Conservation (phyloP, 2,797 vertebrate species). For the Myotis pilosus region DNA sequence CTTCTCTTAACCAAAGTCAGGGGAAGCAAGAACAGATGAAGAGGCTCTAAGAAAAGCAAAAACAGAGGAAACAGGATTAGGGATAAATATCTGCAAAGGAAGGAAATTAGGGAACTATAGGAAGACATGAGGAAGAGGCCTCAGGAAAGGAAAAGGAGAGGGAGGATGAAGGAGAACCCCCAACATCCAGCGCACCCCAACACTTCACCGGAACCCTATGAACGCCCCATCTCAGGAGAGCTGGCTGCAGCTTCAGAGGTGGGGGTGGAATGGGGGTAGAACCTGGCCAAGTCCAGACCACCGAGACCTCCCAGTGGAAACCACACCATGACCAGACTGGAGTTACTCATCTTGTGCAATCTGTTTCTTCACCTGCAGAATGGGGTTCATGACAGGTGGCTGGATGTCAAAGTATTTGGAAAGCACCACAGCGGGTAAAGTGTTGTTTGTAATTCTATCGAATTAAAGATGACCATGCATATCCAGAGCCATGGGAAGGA, state of each 20-base stretch:
- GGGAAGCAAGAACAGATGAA: neutral
- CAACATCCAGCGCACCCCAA: neutral
- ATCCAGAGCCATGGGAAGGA: neutral
- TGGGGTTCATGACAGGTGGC: neutral
- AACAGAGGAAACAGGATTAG: neutral
- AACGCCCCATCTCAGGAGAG: rapidly evolving
- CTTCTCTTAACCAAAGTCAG: neutral
- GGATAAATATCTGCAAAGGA: neutral
- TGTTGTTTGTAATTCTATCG: neutral
- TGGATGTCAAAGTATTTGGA: neutral
- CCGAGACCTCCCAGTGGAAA: neutral
- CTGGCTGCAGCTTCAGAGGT: rapidly evolving
- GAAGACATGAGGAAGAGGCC: neutral
- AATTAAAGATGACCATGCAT: neutral
- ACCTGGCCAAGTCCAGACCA: neutral
- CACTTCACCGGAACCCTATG: too few relatives aligned
- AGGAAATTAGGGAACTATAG: neutral
- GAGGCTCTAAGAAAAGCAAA: neutral
- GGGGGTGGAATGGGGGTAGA: neutral
- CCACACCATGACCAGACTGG: neutral
- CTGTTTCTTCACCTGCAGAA: neutral
- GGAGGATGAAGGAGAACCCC: neutral
- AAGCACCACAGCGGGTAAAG: neutral
- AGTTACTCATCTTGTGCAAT: neutral
- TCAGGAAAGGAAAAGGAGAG: neutral